Conservation (phyloP, 2,797 vertebrate species). For the Florisuga fusca region DNA sequence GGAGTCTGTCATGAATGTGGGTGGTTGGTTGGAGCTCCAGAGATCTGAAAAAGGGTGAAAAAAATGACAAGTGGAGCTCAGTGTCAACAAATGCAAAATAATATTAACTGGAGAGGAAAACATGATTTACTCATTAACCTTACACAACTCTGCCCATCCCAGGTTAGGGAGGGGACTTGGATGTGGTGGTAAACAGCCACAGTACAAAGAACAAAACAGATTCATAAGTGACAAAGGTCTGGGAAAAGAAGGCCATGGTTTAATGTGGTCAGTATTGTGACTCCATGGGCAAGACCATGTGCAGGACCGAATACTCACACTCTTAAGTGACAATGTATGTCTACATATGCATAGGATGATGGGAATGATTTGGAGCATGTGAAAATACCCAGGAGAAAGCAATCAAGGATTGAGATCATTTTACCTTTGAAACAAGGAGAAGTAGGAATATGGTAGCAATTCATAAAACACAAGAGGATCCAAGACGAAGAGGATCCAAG, state of each 20-base stretch:
- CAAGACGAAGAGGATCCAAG: neutral
- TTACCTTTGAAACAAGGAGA: slow-evolving; percentile 24
- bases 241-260: neutral
- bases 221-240: neutral
- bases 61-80: neutral
- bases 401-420: neutral
- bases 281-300: neutral
- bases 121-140: neutral
- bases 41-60: neutral
- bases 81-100: neutral
- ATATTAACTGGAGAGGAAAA: neutral
- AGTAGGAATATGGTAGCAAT: neutral
- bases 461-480: neutral
- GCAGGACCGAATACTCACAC: neutral
- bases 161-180: neutral
- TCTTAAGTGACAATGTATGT: neutral
- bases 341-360: neutral
- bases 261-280: rapidly evolving
- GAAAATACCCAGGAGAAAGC: slow-evolving; percentile 13
- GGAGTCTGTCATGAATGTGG: neutral
- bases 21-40: neutral
- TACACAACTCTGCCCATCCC: neutral
- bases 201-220: neutral
- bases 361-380: neutral
- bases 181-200: neutral